Evolutionary conservation across 2,113 vertebrate species (phyloP).

Genomic region (Struthio camelus): DNA sequence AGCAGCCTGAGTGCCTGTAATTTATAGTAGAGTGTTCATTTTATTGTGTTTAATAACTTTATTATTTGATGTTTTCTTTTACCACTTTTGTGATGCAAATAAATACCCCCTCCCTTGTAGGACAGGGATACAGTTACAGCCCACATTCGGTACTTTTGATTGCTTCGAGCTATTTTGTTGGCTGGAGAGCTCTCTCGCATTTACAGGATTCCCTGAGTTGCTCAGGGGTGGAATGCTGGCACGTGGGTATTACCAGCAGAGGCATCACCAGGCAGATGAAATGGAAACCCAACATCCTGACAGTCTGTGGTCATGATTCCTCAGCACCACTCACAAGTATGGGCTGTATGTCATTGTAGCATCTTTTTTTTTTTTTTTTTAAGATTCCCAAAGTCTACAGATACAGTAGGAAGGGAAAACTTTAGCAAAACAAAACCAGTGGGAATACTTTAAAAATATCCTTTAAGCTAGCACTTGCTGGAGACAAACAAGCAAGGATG

Average conservation of each 20-base stretch:
- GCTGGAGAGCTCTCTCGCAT: background rate
- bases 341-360: background rate
- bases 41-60: background rate
- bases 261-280: background rate
- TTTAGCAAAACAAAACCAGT: too few relatives aligned
- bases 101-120: background rate
- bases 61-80: background rate
- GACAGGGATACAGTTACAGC: background rate
- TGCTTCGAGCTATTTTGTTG: background rate
- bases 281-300: background rate
- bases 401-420: background rate
- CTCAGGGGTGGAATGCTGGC: fast-evolving
- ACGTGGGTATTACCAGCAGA: background rate
- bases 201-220: background rate
- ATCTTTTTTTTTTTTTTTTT: too few relatives aligned
- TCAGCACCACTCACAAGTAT: background rate
- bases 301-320: background rate
- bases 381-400: background rate
- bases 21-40: background rate
- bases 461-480: background rate
- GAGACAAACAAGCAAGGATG: background rate
- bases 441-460: background rate
- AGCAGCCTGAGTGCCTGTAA: background rate
- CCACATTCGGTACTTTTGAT: background rate
- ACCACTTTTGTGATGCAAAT: background rate